These are phyloP conservation scores for Equus quagga DNA, from an alignment of 2,113 vertebrate species.

Conservation along the genomic window DNA sequence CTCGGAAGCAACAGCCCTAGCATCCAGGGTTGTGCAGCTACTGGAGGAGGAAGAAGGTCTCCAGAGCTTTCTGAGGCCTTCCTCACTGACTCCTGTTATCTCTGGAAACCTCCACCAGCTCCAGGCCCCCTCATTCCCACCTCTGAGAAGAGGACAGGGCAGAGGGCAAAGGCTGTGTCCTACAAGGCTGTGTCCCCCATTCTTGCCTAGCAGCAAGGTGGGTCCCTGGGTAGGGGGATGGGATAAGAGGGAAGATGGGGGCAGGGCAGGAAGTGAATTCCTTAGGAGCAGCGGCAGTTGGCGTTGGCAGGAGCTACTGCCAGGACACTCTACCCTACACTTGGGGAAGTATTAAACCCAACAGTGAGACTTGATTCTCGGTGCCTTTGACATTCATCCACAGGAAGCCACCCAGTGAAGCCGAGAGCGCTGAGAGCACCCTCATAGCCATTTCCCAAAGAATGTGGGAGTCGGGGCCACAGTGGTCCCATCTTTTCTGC, in stretches of 20 bases:
- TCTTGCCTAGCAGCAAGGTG: background rate
- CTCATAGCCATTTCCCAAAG: background rate
- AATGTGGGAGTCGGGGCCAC: background rate
- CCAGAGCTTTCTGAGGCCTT: background rate
- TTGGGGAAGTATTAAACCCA: background rate
- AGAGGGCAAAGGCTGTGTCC: background rate
- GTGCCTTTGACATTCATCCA: background rate
- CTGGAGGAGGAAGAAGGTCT: background rate
- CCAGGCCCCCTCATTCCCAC: background rate
- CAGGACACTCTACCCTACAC: background rate
- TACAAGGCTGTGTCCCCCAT: background rate
- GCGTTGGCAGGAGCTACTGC: background rate
- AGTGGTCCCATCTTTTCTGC: background rate
- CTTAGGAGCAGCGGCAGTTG: accelerated
- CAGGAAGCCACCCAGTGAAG: background rate
- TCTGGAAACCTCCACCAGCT: background rate
- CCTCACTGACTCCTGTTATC: background rate
- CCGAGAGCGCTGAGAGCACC: accelerated
- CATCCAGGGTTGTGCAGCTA: background rate
- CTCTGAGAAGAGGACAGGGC: background rate
- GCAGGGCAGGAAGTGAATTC: too few species aligned
- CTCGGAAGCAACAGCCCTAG: background rate
- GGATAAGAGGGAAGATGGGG: background rate
- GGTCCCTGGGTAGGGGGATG: too few species aligned
- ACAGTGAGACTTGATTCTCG: background rate